These are phyloP conservation scores for Cataglyphis hispanica DNA, from an alignment of 1,140 invertebrate species.

Conservation along the genomic window DNA sequence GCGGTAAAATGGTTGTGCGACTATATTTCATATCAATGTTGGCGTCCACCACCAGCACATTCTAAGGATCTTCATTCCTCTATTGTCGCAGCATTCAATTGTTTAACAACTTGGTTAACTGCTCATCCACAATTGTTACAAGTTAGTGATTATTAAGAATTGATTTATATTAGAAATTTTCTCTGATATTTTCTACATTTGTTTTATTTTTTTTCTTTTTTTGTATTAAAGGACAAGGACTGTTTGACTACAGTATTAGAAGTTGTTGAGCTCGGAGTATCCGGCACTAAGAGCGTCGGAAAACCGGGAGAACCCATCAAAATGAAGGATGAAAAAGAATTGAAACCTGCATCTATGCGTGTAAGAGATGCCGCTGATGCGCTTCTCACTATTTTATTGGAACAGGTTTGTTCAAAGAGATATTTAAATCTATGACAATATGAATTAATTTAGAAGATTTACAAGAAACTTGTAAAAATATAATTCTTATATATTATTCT, in stretches of 20 bases:
- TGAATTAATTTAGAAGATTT: background rate
- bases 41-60: conserved; percentile 97
- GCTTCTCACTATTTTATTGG: conserved; percentile 95
- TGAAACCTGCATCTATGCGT: conserved; percentile 98
- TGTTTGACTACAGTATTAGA: conserved; percentile 97
- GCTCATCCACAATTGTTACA: conserved; percentile 94
- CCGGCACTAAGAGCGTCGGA: conserved; percentile 95
- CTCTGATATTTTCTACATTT: conserved; percentile 17
- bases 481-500: too few relatives aligned
- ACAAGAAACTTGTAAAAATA: background rate
- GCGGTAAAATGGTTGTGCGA: conserved; percentile 99
- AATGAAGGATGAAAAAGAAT: conserved; percentile 98
- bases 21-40: conserved; percentile 98
- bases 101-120: conserved; percentile 96
- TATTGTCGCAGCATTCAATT: conserved; percentile 97
- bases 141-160: conserved; percentile 64
- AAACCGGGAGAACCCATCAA: conserved; percentile 96
- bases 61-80: conserved; percentile 99
- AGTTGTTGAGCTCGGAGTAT: conserved; percentile 98
- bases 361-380: conserved; percentile 98
- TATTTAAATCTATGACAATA: background rate
- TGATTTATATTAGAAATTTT: conserved; percentile 30
- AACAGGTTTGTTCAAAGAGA: conserved; percentile 90
- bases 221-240: conserved; percentile 91
- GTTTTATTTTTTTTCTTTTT: conserved; percentile 16